Conservation (phyloP, 2,797 vertebrate genomes). For the Pachyuromys duprasi region DNA sequence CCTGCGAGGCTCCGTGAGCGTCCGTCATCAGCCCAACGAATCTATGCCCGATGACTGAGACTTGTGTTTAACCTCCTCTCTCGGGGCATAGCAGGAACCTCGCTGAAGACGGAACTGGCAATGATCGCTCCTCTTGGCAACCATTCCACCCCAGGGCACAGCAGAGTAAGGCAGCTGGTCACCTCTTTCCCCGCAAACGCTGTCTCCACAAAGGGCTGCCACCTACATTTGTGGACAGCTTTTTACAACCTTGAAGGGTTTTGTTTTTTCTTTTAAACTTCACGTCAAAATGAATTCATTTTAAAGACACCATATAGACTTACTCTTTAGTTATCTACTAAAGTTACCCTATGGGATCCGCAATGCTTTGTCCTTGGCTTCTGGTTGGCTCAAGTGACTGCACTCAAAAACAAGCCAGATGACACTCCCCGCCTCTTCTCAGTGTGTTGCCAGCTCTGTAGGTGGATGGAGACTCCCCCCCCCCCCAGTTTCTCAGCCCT, state of each 20-base stretch:
- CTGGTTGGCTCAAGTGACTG: not conserved
- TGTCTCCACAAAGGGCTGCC: not conserved
- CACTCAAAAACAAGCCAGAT: not conserved
- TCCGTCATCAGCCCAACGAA: not conserved
- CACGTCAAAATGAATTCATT: not conserved
- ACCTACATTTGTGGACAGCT: not conserved
- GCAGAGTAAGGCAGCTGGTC: accelerated
- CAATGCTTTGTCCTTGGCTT: not conserved
- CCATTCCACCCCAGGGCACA: not conserved
- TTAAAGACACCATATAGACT: not conserved
- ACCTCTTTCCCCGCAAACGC: not conserved
- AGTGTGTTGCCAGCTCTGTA: not conserved
- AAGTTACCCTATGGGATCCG: not conserved
- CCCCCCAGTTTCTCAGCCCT: not conserved
- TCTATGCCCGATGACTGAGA: not conserved
- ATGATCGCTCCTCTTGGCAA: not conserved
- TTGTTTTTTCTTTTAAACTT: conserved; percentile 14
- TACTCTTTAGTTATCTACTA: not conserved
- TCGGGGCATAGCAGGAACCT: not conserved
- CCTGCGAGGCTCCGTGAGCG: not conserved
- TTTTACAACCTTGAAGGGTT: not conserved
- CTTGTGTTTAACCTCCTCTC: not conserved
- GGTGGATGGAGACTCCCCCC: not conserved
- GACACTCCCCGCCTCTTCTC: not conserved
- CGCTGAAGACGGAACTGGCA: accelerated